These are phyloP conservation scores for Furcifer pardalis DNA, from an alignment of 2,797 vertebrate species.

Conservation along the genomic window DNA sequence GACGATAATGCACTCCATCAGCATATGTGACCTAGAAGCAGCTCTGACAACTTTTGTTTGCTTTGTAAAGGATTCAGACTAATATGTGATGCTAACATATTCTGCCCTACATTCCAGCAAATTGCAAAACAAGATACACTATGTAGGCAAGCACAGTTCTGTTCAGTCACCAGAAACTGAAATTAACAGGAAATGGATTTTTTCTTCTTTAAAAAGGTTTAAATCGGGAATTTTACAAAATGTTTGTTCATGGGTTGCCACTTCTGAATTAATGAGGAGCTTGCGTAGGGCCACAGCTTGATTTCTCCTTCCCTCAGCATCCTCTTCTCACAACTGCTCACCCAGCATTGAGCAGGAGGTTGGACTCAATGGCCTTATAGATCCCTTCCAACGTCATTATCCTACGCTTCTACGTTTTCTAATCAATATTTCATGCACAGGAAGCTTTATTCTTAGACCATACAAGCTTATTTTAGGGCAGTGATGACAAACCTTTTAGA, in stretches of 20 bases:
- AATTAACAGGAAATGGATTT: slow-evolving; percentile 20
- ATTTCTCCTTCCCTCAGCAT: background rate
- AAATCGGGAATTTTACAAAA: background rate
- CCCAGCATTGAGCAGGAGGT: too few relatives aligned
- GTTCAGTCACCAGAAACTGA: background rate
- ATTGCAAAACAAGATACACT: slow-evolving; percentile 22
- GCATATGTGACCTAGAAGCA: slow-evolving; percentile 27
- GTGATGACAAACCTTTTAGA: too few relatives aligned
- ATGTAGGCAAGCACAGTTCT: slow-evolving; percentile 19
- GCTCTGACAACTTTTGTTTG: slow-evolving; percentile 16
- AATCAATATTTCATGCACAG: background rate
- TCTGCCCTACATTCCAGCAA: slow-evolving; percentile 26
- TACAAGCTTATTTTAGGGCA: background rate
- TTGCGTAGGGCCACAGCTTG: background rate
- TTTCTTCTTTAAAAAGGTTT: background rate
- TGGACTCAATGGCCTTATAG: too few relatives aligned
- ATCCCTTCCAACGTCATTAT: too few relatives aligned
- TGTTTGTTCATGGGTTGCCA: background rate
- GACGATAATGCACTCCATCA: slow-evolving; percentile 13
- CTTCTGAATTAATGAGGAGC: background rate
- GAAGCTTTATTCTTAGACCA: background rate
- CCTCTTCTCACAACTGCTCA: background rate
- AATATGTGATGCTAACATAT: slow-evolving; percentile 22
- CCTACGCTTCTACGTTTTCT: too few relatives aligned
- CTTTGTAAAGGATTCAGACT: background rate